Evolutionary conservation across 2,113 vertebrate species (phyloP).

Genomic region (Corapipo altera): DNA sequence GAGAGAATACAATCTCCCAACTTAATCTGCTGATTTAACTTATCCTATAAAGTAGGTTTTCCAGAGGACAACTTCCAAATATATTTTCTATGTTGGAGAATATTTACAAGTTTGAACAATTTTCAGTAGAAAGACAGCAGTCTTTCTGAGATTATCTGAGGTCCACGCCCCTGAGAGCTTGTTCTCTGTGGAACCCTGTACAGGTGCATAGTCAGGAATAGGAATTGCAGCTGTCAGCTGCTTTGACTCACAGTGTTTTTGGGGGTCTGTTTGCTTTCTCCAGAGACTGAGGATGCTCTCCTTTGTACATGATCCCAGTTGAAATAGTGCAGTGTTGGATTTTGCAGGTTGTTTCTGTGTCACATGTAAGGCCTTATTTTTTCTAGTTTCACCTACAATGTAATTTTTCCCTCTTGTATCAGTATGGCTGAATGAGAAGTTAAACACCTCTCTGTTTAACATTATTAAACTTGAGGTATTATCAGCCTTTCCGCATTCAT

Average conservation of each 20-base stretch:
- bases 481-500: background rate
- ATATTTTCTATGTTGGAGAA: background rate
- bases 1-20: background rate
- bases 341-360: background rate
- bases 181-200: background rate
- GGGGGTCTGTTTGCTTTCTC: background rate
- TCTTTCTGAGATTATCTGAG: background rate
- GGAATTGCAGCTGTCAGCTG: background rate
- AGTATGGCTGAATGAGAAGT: accelerated
- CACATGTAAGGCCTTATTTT: accelerated
- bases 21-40: background rate
- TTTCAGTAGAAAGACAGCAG: background rate
- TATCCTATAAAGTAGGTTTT: background rate
- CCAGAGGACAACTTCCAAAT: background rate
- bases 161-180: background rate
- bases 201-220: background rate
- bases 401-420: background rate
- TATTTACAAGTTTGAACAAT: background rate
- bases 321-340: background rate
- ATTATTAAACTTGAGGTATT: no score
- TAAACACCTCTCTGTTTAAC: background rate
- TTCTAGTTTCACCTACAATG: background rate
- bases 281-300: background rate
- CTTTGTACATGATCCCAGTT: accelerated
- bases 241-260: background rate